Base-by-base conservation (phyloP, 2,113 vertebrate genomes). In the Corythaeola cristata region DNA sequence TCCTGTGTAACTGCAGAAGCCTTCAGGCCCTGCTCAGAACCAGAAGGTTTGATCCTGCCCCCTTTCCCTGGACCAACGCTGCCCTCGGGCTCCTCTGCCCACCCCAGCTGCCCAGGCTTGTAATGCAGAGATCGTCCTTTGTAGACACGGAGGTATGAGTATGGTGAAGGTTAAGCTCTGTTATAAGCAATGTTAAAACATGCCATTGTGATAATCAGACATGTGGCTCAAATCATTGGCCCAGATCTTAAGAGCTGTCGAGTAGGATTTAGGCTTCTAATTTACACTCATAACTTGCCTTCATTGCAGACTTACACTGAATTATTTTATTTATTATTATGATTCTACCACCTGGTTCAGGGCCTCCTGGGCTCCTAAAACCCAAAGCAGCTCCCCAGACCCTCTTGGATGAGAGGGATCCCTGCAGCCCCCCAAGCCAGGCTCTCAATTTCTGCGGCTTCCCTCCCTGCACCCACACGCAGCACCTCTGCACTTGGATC, bases 361-460 rank as follows among this genome's bases (percentile, higher is more conserved):
- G 24, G 26, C 8, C 11, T 87, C 30, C 47, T 53, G 58, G 27
- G 15, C 52, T 88, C 21, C 56, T 68, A 27, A 85, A 78, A 80
- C 17, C 8, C 2, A 5, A 67, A 88, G 21, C 37, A 68, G 26
- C 22, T 86, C 26, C 23, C 16, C 16, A 24, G 9, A 5, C 4
- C 5, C 26, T 11, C 19, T 68, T 49, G 23, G 11, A 33, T 85
- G 60, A 81, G 77, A 68, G 30, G 19, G 13, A n/a, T 66, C 23
- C 60, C 33, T 74, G 33, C 8, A n/a, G 8, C 6, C 5, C 32
- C 26, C 30, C 2, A 0, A 52, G 9, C 17, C 0, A 0, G 7
- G 7, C 15, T 86, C 26, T 49, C 59, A 37, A 21, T 62, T 90
- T 90, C 59, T 83, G 56, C 22, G 2, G 3, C 28, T 47, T 63